phyloP scores from a whole-genome alignment of 2,113 vertebrate genomes.

The Channa argus region DNA sequence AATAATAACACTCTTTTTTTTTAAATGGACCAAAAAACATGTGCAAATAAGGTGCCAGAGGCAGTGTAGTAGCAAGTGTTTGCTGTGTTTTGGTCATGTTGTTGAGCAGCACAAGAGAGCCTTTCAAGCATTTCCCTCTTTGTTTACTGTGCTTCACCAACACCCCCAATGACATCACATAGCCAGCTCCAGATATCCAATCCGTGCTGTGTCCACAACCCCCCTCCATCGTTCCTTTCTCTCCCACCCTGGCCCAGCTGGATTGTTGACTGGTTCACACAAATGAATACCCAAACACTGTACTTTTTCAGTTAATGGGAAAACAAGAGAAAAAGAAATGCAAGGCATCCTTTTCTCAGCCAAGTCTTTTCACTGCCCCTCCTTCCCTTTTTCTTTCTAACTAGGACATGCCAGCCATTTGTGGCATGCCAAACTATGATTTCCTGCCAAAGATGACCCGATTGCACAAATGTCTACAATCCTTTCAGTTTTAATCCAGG shows the following conservation, averaged over 20 bases:
- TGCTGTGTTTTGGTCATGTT: slow-evolving; percentile 52
- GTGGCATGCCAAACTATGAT: slow-evolving; percentile 47
- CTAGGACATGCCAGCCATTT: slow-evolving; percentile 47
- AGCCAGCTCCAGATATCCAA: slow-evolving; percentile 72
- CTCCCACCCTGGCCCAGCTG: slow-evolving; percentile 31
- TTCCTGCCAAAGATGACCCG: slow-evolving; percentile 22
- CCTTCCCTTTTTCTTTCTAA: slow-evolving; percentile 8
- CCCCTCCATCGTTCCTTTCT: slow-evolving; percentile 35
- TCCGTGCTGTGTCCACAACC: slow-evolving; percentile 40
- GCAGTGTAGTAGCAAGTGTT: slow-evolving; percentile 28
- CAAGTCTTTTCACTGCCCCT: slow-evolving; percentile 21
- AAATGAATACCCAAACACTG: slow-evolving; percentile 54
- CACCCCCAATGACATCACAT: slow-evolving; percentile 76
- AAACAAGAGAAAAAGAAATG: slow-evolving; percentile 15
- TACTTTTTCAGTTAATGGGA: slow-evolving; percentile 69
- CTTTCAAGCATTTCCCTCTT: slow-evolving; percentile 78
- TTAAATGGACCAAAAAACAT: not conserved
- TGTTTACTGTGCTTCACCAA: slow-evolving; percentile 81
- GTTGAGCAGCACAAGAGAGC: slow-evolving; percentile 74
- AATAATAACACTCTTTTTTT: not conserved
- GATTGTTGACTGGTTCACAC: slow-evolving; percentile 57
- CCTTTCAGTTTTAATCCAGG: not conserved
- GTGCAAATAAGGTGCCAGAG: not conserved
- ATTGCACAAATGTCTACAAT: slow-evolving; percentile 14
- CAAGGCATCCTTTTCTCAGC: slow-evolving; percentile 36